These are phyloP conservation scores for Anguilla rostrata DNA, from an alignment of 2,113 vertebrate genomes.

Conservation along the genomic window DNA sequence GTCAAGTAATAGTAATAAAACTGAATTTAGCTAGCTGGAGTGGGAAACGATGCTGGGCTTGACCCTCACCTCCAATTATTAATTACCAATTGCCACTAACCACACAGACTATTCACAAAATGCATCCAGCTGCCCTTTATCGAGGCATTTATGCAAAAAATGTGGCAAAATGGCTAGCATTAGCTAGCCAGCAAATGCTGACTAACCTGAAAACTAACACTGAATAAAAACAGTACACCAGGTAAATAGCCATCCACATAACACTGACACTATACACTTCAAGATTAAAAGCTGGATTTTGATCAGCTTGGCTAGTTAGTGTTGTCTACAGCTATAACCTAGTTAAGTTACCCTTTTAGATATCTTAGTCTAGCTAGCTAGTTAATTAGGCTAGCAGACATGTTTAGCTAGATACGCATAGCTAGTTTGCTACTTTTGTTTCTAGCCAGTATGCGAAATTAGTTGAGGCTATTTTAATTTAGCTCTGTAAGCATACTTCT, in stretches of 20 bases:
- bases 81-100: not conserved
- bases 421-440: too few species aligned
- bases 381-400: not conserved
- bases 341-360: too few species aligned
- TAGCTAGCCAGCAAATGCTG: not conserved
- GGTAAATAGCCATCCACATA: not conserved
- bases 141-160: not conserved
- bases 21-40: constrained; percentile 39
- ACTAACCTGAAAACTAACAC: not conserved
- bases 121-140: not conserved
- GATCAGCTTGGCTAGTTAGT: too few species aligned
- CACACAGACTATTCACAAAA: not conserved
- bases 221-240: not conserved
- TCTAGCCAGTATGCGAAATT: too few species aligned
- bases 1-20: not conserved
- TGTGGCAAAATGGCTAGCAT: not conserved
- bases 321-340: too few species aligned
- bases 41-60: constrained; percentile 18
- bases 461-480: too few species aligned
- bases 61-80: not conserved
- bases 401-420: not conserved
- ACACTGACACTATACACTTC: not conserved
- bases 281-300: too few species aligned
- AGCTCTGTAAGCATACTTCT: too few species aligned
- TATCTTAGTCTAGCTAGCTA: not conserved